These are phyloP conservation scores for Polydrusus pterygomalis DNA, from an alignment of 2,888 invertebrate genomes.

Conservation along the genomic window DNA sequence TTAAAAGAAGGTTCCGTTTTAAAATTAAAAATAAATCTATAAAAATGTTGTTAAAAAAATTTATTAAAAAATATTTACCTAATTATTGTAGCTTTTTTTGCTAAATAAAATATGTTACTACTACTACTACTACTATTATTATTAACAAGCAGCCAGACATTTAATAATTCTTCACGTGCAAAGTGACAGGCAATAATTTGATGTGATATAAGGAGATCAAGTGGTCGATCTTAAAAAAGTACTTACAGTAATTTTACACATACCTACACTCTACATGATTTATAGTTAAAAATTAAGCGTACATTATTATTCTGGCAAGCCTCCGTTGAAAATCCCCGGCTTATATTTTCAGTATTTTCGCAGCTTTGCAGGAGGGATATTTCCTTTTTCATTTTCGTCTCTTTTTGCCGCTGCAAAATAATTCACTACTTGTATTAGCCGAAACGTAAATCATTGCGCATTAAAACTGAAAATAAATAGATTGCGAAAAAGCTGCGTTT, in stretches of 20 bases:
- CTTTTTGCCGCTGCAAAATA: slow-evolving; percentile 27
- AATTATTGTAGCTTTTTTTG: too few relatives aligned
- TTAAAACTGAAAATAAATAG: slow-evolving; percentile 44
- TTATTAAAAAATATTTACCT: too few relatives aligned
- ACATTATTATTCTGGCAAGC: slow-evolving; percentile 3
- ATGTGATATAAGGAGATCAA: too few relatives aligned
- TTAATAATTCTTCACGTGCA: too few relatives aligned
- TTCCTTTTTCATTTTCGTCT: slow-evolving; percentile 29
- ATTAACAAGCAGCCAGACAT: too few relatives aligned
- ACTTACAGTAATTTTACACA: neutral
- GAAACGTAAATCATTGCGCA: slow-evolving; percentile 43
- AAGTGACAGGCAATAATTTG: too few relatives aligned
- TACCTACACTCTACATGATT: neutral
- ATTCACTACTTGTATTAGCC: slow-evolving; percentile 43
- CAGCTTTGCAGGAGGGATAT: slow-evolving; percentile 24
- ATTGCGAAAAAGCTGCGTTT: slow-evolving; percentile 34
- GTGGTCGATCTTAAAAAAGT: too few relatives aligned
- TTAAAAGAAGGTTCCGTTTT: too few relatives aligned
- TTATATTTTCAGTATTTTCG: slow-evolving; percentile 10
- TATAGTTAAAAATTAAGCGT: neutral
- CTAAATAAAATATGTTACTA: too few relatives aligned
- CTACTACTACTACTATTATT: too few relatives aligned
- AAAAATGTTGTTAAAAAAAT: too few relatives aligned
- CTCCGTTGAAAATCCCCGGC: neutral
- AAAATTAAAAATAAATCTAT: too few relatives aligned